phyloP scores from a whole-genome alignment of 2,888 invertebrate species.

The Papilio gigon region DNA sequence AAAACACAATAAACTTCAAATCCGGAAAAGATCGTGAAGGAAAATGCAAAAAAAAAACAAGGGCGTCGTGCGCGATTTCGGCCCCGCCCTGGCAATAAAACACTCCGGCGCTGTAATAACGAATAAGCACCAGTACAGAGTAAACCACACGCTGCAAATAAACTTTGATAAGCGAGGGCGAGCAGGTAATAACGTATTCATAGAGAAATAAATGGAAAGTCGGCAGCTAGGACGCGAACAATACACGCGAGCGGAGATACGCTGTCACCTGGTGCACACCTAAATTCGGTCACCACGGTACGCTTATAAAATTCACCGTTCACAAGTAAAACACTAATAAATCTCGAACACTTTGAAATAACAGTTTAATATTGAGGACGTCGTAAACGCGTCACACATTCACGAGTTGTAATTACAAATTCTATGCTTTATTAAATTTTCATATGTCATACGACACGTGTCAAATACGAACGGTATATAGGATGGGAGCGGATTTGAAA shows the following conservation, averaged over 20 bases:
- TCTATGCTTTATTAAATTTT: constrained; percentile 68
- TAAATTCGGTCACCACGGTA: constrained; percentile 71
- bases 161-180: constrained; percentile 83
- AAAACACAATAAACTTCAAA: constrained; percentile 72
- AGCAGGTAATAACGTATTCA: constrained; percentile 83
- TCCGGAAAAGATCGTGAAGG: constrained; percentile 65
- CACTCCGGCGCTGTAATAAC: constrained; percentile 81
- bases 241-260: constrained; percentile 74
- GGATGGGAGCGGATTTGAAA: constrained; percentile 48
- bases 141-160: constrained; percentile 83
- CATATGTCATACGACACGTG: constrained; percentile 58
- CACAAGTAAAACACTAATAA: constrained; percentile 70
- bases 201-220: constrained; percentile 83
- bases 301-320: constrained; percentile 70
- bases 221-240: constrained; percentile 80
- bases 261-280: constrained; percentile 70
- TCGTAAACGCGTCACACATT: constrained; percentile 60
- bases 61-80: constrained; percentile 76
- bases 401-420: constrained; percentile 69
- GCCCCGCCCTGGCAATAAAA: constrained; percentile 80
- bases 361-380: constrained; percentile 77
- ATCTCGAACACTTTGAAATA: constrained; percentile 75
- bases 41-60: constrained; percentile 74
- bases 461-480: constrained; percentile 44
- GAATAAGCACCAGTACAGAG: constrained; percentile 82